Percentiles rank a stretch among this genome's conserved stretches.
Evolutionary conservation across 2,113 vertebrate species (phyloP).

Genomic region (Oncorhynchus keta): DNA sequence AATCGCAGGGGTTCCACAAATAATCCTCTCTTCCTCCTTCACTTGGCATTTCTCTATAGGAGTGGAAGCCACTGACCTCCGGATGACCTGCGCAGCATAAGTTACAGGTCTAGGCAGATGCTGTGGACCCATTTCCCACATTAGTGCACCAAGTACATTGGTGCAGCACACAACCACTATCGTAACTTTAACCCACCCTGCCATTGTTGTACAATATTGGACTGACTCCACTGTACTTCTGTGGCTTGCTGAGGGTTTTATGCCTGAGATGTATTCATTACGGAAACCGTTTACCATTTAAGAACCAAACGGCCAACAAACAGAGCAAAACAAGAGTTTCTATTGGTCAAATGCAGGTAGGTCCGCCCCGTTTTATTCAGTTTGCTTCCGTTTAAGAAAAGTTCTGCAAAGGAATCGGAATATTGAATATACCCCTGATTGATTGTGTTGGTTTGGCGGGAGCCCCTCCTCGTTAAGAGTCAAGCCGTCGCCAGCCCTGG

Average conservation of each 20-base stretch:
- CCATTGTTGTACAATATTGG: background rate
- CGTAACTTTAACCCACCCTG: too few relatives aligned
- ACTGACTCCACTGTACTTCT: background rate
- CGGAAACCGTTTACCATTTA: too few relatives aligned
- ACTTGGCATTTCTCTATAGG: slow-evolving; percentile 54
- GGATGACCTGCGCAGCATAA: slow-evolving; percentile 5
- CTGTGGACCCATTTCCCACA: background rate
- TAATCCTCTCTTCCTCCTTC: slow-evolving; percentile 46
- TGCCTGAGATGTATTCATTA: slow-evolving; percentile 5
- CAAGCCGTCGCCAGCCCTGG: slow-evolving; percentile 52
- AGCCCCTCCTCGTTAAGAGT: slow-evolving; percentile 49
- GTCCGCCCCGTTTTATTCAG: too few relatives aligned
- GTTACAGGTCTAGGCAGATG: slow-evolving; percentile 2
- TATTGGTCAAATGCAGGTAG: too few relatives aligned
- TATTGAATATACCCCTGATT: background rate
- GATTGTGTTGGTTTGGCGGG: slow-evolving; percentile 14
- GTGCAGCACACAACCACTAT: background rate
- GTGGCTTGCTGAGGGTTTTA: slow-evolving; percentile 23
- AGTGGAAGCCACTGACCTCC: slow-evolving; percentile 1
- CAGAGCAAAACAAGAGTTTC: too few relatives aligned
- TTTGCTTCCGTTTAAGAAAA: too few relatives aligned
- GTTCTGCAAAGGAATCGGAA: too few relatives aligned
- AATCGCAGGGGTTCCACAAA: slow-evolving; percentile 56
- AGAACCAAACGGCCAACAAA: too few relatives aligned
- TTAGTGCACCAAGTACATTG: slow-evolving; percentile 37